Base-by-base conservation (phyloP, 2,797 vertebrate genomes). In the Pelobates cultripes region DNA sequence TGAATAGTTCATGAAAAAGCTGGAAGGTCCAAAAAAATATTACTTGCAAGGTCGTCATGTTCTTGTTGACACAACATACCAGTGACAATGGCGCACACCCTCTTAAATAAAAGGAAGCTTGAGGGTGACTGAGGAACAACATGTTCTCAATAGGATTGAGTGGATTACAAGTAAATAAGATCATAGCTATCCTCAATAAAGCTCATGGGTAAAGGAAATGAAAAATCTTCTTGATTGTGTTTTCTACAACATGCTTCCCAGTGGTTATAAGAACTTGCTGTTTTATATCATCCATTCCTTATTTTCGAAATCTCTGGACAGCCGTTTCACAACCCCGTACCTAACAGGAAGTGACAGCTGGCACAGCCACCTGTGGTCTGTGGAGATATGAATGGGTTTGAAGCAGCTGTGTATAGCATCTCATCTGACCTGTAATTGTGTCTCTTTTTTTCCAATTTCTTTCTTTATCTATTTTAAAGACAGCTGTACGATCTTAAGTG, bases 291-390 rank as follows among this genome's bases (percentile, higher is more conserved):
- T 79, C 68, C 45, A 84, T 66, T 79, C 79, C 41, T 57, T 75
- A 73, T 75, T 79, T 78, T 44, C 28, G 79, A 73, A 43, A 15
- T 79, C 82, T 66, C 82, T 79, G 67, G 72, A 84, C 73, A 70
- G 70, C 67, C 60, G 42, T 83, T 75, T 83, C 81, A 83, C 79
- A 84, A 79, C 75, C 76, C 82, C 77, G 79, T 84, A 71, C 77
- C 60, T 84, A 79, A 84, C 79, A 84, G 51, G 61, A 75, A 75
- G 72, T 84, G 82, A 79, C 82, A 84, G 63, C 55, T 84, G 70
- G 72, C 74, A 79, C 70, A 79, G 77, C 77, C 82, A 84, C 82
- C 77, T 84, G 82, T 84, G 82, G 77, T 84, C 77, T 69, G 41
- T 68, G n/a, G 71, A 83, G 76, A 78, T 75, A 78, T 28, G 42